Conservation (phyloP, 2,113 vertebrate species). For the Poecilia latipinna region DNA sequence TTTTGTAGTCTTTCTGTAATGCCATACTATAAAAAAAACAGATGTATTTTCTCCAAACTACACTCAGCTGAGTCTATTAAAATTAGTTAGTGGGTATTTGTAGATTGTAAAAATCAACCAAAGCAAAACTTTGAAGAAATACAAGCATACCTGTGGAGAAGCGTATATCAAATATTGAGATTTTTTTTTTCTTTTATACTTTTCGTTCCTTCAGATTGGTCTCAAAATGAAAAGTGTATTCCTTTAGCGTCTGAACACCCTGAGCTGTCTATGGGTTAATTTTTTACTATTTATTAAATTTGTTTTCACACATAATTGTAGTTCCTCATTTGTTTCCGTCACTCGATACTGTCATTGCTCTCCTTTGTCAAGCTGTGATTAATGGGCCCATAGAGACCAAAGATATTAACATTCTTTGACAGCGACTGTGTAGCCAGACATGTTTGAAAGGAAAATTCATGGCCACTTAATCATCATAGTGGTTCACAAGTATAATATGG, state of each 20-base stretch:
- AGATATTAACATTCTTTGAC: slow-evolving; percentile 24
- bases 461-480: slow-evolving; percentile 1
- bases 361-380: slow-evolving; percentile 44
- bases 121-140: too few relatives aligned
- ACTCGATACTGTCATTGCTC: slow-evolving; percentile 42
- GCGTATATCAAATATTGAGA: too few relatives aligned
- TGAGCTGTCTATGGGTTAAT: slow-evolving; percentile 2
- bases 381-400: slow-evolving; percentile 47
- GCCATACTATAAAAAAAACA: too few relatives aligned
- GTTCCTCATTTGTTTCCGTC: slow-evolving; percentile 54
- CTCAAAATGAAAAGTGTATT: too few relatives aligned
- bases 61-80: too few relatives aligned
- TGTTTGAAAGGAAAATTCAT: slow-evolving; percentile 1
- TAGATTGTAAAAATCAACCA: too few relatives aligned
- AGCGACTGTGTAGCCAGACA: slow-evolving; percentile 12
- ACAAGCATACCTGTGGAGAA: too few relatives aligned
- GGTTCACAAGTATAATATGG: slow-evolving; percentile 3
- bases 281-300: slow-evolving; percentile 1
- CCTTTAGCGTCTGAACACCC: not conserved
- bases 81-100: not conserved
- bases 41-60: too few relatives aligned
- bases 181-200: too few relatives aligned
- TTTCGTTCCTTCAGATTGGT: too few relatives aligned
- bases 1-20: too few relatives aligned
- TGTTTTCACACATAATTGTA: slow-evolving; percentile 30